These are phyloP conservation scores for Rhingia rostrata DNA, from an alignment of 2,888 invertebrate species.

Conservation along the genomic window DNA sequence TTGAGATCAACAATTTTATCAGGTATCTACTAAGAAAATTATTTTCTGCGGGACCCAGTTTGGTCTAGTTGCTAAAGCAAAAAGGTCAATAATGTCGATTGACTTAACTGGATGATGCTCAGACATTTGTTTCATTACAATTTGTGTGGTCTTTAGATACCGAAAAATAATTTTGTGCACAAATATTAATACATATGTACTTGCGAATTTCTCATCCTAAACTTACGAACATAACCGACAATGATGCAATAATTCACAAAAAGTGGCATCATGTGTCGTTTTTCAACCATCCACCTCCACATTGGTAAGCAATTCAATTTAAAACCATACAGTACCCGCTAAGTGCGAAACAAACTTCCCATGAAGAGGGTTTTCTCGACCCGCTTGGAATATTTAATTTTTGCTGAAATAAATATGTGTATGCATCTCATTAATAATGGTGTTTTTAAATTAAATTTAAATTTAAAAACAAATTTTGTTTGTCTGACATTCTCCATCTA, in stretches of 20 bases:
- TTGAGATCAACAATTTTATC: too few relatives aligned
- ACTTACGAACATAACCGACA: constrained; percentile 7
- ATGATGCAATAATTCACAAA: constrained; percentile 24
- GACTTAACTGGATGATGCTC: too few relatives aligned
- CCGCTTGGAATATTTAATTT: constrained; percentile 54
- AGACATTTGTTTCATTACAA: too few relatives aligned
- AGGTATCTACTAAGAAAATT: too few relatives aligned
- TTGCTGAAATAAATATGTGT: constrained; percentile 49
- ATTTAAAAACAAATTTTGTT: constrained; percentile 9
- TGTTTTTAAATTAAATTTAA: constrained; percentile 55
- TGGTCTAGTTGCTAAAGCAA: too few relatives aligned
- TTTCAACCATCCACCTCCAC: constrained; percentile 5
- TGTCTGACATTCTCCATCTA: background rate
- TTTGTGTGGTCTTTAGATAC: too few relatives aligned
- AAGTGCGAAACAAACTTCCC: constrained; percentile 14
- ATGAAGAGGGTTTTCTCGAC: constrained; percentile 23
- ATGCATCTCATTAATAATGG: constrained; percentile 48
- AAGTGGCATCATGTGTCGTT: constrained; percentile 34
- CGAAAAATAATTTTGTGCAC: too few relatives aligned
- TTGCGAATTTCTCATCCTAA: constrained; percentile 1
- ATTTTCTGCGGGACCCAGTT: too few relatives aligned
- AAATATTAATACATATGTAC: background rate
- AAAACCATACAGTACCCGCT: background rate
- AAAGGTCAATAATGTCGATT: too few relatives aligned
- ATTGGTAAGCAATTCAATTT: background rate